These are phyloP conservation scores for Lepus townsendii DNA, from an alignment of 2,797 vertebrate genomes.

Conservation along the genomic window DNA sequence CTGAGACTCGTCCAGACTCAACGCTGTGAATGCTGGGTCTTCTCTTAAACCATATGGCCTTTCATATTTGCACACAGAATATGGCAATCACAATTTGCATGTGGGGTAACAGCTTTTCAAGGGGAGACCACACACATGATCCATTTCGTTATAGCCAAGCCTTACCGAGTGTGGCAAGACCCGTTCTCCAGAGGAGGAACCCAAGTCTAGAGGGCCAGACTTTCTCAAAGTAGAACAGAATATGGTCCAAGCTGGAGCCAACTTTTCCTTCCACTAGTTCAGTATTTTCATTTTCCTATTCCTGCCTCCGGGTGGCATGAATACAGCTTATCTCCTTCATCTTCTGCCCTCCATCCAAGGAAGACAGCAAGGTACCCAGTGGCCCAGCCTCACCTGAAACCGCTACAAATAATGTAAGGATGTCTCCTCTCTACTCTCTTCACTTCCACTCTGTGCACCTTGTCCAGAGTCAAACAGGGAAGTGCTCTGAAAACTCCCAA, in stretches of 20 bases:
- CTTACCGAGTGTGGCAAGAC: neutral
- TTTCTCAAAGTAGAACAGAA: neutral
- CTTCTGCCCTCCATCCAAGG: neutral
- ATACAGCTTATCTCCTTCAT: neutral
- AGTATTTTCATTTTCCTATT: neutral
- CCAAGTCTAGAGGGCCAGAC: neutral
- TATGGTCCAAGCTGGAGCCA: too few relatives aligned
- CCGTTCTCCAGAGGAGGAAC: neutral
- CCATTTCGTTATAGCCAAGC: neutral
- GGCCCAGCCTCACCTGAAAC: neutral
- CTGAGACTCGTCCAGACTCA: neutral
- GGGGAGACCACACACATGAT: neutral
- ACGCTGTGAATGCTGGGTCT: neutral
- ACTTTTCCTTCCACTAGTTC: neutral
- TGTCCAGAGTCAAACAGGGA: neutral
- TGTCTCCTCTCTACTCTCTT: neutral
- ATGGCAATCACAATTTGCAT: neutral
- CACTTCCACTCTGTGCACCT: neutral
- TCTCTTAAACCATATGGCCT: neutral
- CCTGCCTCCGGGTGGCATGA: accelerated
- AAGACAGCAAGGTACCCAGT: neutral
- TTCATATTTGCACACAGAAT: neutral
- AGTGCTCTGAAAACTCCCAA: neutral
- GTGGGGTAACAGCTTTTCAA: neutral
- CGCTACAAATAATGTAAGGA: neutral